Evolutionary conservation across 2,113 vertebrate species (phyloP).

Genomic region (Caretta caretta): DNA sequence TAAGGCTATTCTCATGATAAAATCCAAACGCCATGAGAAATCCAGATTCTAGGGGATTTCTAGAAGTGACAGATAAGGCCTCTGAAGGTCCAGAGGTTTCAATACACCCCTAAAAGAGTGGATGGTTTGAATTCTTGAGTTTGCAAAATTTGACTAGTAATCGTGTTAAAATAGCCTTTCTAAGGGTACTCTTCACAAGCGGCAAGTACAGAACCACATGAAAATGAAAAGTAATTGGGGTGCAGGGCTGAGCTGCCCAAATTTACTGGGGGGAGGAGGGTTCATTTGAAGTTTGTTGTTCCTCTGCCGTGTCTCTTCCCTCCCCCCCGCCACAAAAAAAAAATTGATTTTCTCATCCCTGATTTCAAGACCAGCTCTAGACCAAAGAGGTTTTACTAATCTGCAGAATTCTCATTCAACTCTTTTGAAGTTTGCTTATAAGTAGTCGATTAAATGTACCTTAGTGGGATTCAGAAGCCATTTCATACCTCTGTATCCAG

Average conservation of each 20-base stretch:
- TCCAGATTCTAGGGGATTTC: neutral
- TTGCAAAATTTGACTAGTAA: neutral
- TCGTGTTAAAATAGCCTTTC: neutral
- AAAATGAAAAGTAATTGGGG: neutral
- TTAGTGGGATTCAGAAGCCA: neutral
- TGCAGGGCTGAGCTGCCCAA: neutral
- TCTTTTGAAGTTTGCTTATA: neutral
- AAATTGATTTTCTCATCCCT: neutral
- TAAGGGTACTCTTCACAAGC: neutral
- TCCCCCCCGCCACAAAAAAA: neutral
- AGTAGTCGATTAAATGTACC: neutral
- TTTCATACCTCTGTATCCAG: neutral
- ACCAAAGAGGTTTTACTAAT: neutral
- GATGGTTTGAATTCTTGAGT: neutral
- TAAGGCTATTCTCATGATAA: neutral
- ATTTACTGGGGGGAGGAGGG: neutral
- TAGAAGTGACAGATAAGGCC: neutral
- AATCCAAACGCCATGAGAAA: neutral
- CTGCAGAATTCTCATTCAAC: neutral
- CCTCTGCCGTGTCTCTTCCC: neutral
- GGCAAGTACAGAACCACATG: neutral
- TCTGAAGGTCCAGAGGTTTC: neutral
- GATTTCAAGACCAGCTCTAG: neutral
- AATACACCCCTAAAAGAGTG: neutral
- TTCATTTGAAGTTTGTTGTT: neutral